These are phyloP conservation scores for Tokudaia muenninki DNA, from an alignment of 2,797 vertebrate species.

Conservation along the genomic window DNA sequence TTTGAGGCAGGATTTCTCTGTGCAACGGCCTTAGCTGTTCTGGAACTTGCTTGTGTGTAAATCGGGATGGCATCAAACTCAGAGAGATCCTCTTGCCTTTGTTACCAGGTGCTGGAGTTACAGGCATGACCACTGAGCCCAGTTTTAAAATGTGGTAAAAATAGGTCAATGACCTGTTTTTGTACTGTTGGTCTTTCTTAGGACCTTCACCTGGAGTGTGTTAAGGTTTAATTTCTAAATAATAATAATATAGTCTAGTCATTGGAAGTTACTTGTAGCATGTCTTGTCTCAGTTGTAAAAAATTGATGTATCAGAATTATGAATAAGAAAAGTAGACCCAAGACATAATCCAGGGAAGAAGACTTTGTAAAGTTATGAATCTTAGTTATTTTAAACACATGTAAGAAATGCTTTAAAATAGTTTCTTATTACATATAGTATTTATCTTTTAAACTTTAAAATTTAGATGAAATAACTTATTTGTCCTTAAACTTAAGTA, in stretches of 20 bases:
- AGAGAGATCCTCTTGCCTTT: neutral
- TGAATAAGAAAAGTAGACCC: conserved; percentile 55
- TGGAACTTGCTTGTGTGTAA: neutral
- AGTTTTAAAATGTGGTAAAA: conserved; percentile 30
- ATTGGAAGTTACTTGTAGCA: conserved; percentile 61
- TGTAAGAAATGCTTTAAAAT: conserved; percentile 60
- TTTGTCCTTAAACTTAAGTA: conserved; percentile 49
- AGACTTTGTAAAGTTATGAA: conserved; percentile 66
- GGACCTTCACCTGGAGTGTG: conserved; percentile 43
- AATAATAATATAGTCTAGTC: conserved; percentile 15
- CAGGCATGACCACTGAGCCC: neutral
- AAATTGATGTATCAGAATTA: conserved; percentile 65
- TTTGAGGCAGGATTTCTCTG: neutral
- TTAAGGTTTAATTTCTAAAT: conserved; percentile 40
- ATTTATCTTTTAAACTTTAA: conserved; percentile 65
- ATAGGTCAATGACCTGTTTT: conserved; percentile 48
- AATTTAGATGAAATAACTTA: conserved; percentile 56
- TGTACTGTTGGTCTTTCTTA: conserved; percentile 27
- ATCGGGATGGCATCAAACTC: neutral
- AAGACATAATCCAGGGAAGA: conserved; percentile 72
- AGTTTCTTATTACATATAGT: conserved; percentile 38
- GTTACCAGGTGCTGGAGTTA: neutral
- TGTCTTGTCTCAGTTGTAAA: conserved; percentile 51
- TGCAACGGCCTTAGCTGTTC: neutral
- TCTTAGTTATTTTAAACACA: conserved; percentile 62